Evolutionary conservation across 2,888 invertebrate genomes (phyloP).

Genomic region (Crocallis elinguaria): DNA sequence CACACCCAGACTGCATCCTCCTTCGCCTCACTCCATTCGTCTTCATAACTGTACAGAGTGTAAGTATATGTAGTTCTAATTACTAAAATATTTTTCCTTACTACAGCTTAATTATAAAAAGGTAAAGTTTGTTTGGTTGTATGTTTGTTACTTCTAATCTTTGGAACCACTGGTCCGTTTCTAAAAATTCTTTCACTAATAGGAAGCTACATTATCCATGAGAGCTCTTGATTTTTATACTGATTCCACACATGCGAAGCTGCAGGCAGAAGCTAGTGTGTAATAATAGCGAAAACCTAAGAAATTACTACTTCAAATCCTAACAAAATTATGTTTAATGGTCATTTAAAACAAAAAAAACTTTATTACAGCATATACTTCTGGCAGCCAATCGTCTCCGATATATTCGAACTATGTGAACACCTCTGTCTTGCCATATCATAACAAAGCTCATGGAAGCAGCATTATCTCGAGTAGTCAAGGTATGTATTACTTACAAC

Average conservation of each 20-base stretch:
- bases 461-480: conserved; percentile 80
- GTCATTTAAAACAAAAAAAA: background rate
- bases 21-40: conserved; percentile 71
- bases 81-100: background rate
- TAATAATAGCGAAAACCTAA: no score
- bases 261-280: no score
- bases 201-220: no score
- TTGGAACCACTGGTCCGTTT: no score
- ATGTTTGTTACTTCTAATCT: no score
- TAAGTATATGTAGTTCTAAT: conserved; percentile 33
- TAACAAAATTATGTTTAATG: no score
- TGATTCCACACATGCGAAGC: no score
- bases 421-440: conserved; percentile 83
- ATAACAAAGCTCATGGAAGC: conserved; percentile 83
- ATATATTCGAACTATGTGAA: conserved; percentile 80
- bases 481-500: conserved; percentile 55
- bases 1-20: conserved; percentile 70
- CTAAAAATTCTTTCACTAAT: no score
- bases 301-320: no score
- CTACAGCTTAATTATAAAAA: no score
- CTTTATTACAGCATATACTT: conserved; percentile 66
- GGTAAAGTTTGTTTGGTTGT: no score
- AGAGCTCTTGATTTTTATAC: no score
- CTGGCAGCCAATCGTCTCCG: conserved; percentile 73
- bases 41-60: conserved; percentile 75